phyloP scores from a whole-genome alignment of 2,797 vertebrate species.

The Manis javanica region DNA sequence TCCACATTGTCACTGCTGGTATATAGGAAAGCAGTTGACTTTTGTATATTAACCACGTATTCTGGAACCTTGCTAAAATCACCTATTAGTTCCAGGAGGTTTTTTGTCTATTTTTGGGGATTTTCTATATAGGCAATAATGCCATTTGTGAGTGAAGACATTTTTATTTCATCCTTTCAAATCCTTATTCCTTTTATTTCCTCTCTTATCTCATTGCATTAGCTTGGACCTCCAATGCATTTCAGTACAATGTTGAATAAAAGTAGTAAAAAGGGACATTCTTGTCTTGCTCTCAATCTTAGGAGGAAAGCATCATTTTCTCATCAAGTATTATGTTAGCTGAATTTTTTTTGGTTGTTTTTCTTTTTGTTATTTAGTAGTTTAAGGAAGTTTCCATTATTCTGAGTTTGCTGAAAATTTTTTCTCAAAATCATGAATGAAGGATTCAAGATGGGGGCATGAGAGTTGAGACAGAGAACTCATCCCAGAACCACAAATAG shows the following conservation, averaged over 20 bases:
- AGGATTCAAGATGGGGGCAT: neutral
- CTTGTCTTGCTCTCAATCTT: neutral
- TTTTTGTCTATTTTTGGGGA: neutral
- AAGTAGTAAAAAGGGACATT: neutral
- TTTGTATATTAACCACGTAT: neutral
- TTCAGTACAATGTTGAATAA: neutral
- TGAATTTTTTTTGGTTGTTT: neutral
- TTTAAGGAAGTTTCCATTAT: neutral
- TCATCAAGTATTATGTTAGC: neutral
- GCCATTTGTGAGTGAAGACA: neutral
- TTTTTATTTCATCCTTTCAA: neutral
- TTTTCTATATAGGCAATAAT: neutral
- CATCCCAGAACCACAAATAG: too few species aligned
- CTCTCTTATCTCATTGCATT: neutral
- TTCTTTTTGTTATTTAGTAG: neutral
- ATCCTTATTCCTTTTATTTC: neutral
- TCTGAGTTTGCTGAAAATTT: neutral
- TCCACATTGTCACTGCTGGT: neutral
- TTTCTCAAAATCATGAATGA: neutral
- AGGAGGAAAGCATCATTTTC: neutral
- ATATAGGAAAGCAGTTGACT: neutral
- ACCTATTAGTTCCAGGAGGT: neutral
- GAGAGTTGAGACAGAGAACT: too few species aligned
- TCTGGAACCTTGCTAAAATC: neutral
- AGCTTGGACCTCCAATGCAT: neutral